These are phyloP conservation scores for Chiloscyllium punctatum DNA, from an alignment of 2,797 vertebrate genomes.

Conservation along the genomic window DNA sequence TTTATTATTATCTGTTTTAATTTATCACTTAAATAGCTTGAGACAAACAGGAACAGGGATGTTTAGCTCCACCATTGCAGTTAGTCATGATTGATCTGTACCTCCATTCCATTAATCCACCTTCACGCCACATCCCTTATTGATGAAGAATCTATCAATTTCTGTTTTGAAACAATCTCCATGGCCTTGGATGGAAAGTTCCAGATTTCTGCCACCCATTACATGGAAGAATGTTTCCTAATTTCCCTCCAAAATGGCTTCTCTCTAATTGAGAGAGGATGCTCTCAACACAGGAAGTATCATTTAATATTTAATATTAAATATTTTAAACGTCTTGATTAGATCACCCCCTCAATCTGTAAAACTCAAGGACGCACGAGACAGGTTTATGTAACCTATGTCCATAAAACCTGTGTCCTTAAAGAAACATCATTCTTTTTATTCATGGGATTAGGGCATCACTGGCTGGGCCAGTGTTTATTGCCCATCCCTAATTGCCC, in stretches of 20 bases:
- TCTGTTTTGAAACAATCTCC: not conserved
- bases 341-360: not conserved
- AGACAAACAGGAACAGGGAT: no score
- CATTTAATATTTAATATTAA: not conserved
- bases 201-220: not conserved
- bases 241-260: not conserved
- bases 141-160: not conserved
- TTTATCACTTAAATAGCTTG: not conserved
- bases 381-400: not conserved
- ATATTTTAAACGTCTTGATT: not conserved
- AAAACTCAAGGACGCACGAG: not conserved
- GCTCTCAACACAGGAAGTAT: not conserved
- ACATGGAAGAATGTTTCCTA: not conserved
- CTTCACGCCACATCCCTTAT: not conserved
- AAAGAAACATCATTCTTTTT: not conserved
- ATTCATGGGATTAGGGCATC: no score
- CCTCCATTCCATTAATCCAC: no score
- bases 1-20: not conserved
- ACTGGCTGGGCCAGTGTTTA: no score
- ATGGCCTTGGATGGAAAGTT: not conserved
- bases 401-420: not conserved
- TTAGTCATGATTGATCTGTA: no score
- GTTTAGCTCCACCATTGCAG: no score
- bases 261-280: not conserved
- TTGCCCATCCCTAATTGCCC: no score